Base-by-base conservation (phyloP, 2,797 vertebrate species). In the Thripadectes ignobilis region DNA sequence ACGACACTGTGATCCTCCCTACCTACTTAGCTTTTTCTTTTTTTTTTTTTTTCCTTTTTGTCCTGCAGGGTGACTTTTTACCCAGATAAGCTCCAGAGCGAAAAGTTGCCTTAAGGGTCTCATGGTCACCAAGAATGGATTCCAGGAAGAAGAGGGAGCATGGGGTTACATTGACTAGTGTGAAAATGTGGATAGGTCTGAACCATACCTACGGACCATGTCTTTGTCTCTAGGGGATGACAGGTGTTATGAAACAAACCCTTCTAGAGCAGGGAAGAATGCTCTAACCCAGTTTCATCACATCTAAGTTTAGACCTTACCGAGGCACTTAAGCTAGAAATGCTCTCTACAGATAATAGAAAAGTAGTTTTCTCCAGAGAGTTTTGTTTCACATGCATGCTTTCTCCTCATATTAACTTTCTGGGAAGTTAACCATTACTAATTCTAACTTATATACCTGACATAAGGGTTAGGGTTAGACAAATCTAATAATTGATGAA, bases 131-230 rank as follows among this genome's bases (percentile, higher is more conserved):
- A 54, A 2, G 1, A 4, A 0, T 48, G 39, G 22, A n/a, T 85
- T 59, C 69, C 43, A 73, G 34, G 36, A 77, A 46, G 34, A 65
- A 67, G 24, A 72, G 13, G 16, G 26, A 88, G 13, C 13, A 23
- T 8, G 8, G 15, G 58, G 12, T 73, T 27, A 29, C 21, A 21
- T 5, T 8, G 26, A 69, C 13, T 8, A 36, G 26, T 0, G 2
- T 34, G 36, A 63, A 84, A 46, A 0, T n/a, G 17, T 34, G 32
- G n/a, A 11, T 10, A 59, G 12, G 7, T 79, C 30, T 32, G 24
- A 88, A 68, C 24, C 18, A 36, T 30, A 59, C 10, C 55, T 72
- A 4, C 1, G 6, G 26, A 54, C 24, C 55, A 38, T 1, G 1
- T 10, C 10, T 80, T 71, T 83, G 30, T 69, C 30, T 80, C 36